A percentile compares a stretch with the other conserved stretches of the same genome.
phyloP scores from a whole-genome alignment of 2,888 invertebrate genomes.

The Cantharis lateralis region DNA sequence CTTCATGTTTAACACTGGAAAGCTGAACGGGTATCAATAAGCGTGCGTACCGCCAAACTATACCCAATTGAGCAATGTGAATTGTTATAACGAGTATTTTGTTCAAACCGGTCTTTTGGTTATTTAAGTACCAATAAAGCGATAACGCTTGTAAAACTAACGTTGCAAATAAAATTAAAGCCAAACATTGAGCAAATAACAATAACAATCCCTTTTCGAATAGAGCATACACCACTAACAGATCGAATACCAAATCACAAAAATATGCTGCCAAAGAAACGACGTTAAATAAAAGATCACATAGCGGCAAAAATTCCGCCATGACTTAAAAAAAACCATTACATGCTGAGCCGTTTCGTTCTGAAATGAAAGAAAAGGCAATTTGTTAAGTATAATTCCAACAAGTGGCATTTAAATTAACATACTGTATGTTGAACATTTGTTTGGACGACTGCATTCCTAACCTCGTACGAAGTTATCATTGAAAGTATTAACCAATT shows the following conservation, averaged over 20 bases:
- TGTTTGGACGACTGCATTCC: not conserved
- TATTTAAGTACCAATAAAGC: constrained; percentile 72
- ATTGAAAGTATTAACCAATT: not conserved
- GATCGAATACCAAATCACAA: constrained; percentile 88
- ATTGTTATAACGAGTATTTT: constrained; percentile 62
- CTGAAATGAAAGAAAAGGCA: not conserved
- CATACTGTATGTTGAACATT: not conserved
- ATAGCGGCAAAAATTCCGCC: constrained; percentile 88
- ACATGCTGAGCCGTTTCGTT: constrained; percentile 44
- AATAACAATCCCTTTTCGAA: constrained; percentile 69
- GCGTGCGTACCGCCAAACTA: constrained; percentile 82
- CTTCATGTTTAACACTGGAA: constrained; percentile 82
- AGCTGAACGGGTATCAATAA: constrained; percentile 84
- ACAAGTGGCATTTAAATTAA: not conserved
- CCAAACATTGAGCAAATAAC: constrained; percentile 71
- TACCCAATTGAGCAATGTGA: constrained; percentile 72
- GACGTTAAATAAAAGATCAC: constrained; percentile 90
- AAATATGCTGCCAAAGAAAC: constrained; percentile 88
- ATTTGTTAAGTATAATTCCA: not conserved
- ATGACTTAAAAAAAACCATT: constrained; percentile 53
- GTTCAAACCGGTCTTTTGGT: constrained; percentile 57
- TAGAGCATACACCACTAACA: constrained; percentile 83
- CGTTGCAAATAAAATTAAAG: constrained; percentile 73
- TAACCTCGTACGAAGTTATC: not conserved
- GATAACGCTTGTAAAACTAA: constrained; percentile 78